phyloP scores from a whole-genome alignment of 2,888 invertebrate species.

The Unio pictorum region DNA sequence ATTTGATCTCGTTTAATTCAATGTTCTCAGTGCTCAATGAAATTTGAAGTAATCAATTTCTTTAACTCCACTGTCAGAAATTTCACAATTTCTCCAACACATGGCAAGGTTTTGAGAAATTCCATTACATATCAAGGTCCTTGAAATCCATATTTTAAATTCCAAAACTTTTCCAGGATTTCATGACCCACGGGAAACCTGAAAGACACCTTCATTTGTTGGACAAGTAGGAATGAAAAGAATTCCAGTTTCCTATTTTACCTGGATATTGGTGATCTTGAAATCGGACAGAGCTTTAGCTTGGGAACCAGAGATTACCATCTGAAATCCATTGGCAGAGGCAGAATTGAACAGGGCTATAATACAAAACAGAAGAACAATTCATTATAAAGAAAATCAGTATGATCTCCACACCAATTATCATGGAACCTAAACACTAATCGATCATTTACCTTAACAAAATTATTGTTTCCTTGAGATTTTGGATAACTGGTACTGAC shows the following conservation, averaged over 20 bases:
- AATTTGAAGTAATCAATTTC: too few relatives aligned
- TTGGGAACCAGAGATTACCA: slow-evolving; percentile 84
- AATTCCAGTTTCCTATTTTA: slow-evolving; percentile 34
- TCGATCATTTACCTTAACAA: background rate
- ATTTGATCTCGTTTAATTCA: too few relatives aligned
- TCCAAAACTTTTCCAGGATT: too few relatives aligned
- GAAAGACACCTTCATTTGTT: too few relatives aligned
- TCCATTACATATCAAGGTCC: too few relatives aligned
- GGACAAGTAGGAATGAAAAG: background rate
- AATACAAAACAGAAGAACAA: slow-evolving; percentile 16
- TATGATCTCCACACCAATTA: background rate
- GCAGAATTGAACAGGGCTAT: slow-evolving; percentile 86
- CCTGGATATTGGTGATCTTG: slow-evolving; percentile 84
- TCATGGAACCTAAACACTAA: background rate
- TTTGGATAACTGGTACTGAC: too few relatives aligned
- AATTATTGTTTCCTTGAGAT: background rate
- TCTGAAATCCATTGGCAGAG: slow-evolving; percentile 96
- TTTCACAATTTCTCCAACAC: too few relatives aligned
- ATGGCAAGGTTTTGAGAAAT: too few relatives aligned
- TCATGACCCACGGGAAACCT: too few relatives aligned
- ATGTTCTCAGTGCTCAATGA: too few relatives aligned
- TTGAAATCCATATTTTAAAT: too few relatives aligned
- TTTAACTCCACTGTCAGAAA: too few relatives aligned
- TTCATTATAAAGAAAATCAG: background rate
- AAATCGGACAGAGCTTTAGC: slow-evolving; percentile 83